A percentile compares a stretch with the other conserved stretches of the same genome.
phyloP scores from a whole-genome alignment of 2,888 invertebrate genomes.

The Mycogona germanica region DNA sequence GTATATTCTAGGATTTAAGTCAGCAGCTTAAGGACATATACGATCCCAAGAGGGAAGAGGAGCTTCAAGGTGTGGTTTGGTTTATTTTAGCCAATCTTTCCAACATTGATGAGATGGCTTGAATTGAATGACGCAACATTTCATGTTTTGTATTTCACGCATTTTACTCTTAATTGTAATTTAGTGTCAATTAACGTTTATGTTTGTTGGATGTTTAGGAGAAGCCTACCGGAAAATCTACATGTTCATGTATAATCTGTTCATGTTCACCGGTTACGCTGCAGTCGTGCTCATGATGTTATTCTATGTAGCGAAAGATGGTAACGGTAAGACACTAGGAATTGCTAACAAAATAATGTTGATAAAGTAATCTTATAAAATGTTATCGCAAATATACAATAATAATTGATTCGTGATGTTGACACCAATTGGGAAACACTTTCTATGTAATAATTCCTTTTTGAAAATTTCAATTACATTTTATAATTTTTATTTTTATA shows the following conservation, averaged over 20 bases:
- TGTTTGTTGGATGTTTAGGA: neutral
- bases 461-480: neutral
- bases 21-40: slow-evolving; percentile 8
- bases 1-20: slow-evolving; percentile 2
- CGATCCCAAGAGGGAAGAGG: slow-evolving; percentile 9
- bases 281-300: slow-evolving; percentile 2
- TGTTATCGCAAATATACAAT: no score
- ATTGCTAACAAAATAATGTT: neutral
- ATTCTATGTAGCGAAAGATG: slow-evolving; percentile 6
- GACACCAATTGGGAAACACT: no score
- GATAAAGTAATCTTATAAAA: neutral
- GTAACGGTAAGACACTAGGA: slow-evolving; percentile 5
- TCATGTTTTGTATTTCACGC: no score
- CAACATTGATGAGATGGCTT: no score
- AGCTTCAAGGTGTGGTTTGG: slow-evolving; percentile 5
- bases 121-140: no score
- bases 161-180: neutral
- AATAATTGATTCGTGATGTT: no score
- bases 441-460: neutral
- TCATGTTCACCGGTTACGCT: slow-evolving; percentile 10
- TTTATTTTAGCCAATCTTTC: no score
- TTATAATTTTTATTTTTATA: neutral
- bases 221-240: slow-evolving; percentile 14
- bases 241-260: slow-evolving; percentile 15
- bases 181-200: neutral